Conservation (phyloP, 2,888 invertebrate species). For the Euplagia quadripunctaria region DNA sequence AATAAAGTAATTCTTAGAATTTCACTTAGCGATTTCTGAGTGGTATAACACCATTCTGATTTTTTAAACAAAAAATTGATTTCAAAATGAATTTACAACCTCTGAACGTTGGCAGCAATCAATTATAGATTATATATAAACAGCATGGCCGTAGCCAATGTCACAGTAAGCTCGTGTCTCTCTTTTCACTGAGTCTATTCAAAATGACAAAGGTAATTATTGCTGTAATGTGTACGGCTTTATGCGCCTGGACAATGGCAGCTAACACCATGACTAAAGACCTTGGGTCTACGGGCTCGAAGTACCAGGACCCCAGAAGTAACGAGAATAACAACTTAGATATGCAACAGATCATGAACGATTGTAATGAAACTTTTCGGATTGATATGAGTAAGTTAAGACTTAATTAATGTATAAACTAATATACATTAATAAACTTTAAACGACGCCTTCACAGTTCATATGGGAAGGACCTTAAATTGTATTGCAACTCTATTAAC, state of each 20-base stretch:
- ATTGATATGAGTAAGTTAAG: slow-evolving; percentile 81
- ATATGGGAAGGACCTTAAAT: too few species aligned
- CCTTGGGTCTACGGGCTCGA: slow-evolving; percentile 4
- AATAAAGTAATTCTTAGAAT: too few species aligned
- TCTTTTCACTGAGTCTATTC: not conserved
- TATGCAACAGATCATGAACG: slow-evolving; percentile 70
- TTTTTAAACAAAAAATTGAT: not conserved
- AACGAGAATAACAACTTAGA: slow-evolving; percentile 59
- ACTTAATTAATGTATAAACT: too few species aligned
- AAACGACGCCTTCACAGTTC: too few species aligned
- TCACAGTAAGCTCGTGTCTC: not conserved
- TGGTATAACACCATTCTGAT: not conserved
- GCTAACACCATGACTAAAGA: slow-evolving; percentile 26
- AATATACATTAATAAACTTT: too few species aligned
- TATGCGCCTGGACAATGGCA: slow-evolving; percentile 30
- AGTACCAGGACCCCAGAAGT: slow-evolving; percentile 33
- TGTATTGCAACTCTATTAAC: too few species aligned
- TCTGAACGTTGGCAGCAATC: not conserved
- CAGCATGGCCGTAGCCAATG: not conserved
- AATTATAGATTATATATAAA: slow-evolving; percentile 7
- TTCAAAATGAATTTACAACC: slow-evolving; percentile 1
- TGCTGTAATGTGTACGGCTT: slow-evolving; percentile 17
- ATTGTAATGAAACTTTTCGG: slow-evolving; percentile 86
- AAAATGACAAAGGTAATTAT: slow-evolving; percentile 39
- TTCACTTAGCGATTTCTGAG: too few species aligned